Percentiles rank a stretch among this genome's conserved stretches.
These are phyloP conservation scores for Oophaga sylvatica DNA, from an alignment of 2,797 vertebrate genomes.

Conservation along the genomic window DNA sequence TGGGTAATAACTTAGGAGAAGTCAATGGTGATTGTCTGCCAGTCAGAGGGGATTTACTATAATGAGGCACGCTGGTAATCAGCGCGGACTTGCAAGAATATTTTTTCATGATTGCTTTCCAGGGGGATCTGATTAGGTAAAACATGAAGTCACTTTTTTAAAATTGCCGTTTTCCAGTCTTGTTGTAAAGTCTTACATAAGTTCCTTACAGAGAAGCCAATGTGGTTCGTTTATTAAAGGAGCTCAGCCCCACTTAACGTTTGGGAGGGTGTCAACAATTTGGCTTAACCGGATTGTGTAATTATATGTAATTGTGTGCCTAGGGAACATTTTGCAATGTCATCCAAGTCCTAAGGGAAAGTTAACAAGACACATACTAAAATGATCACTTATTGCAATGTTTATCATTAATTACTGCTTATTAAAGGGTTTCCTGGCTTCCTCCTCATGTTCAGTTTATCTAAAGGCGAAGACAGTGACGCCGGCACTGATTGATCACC, in stretches of 20 bases:
- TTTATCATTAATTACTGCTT: conserved; percentile 1
- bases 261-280: conserved; percentile 35
- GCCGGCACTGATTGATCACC: too few species aligned
- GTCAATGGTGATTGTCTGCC: conserved; percentile 63
- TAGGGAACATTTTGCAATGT: conserved; percentile 5
- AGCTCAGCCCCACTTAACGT: conserved; percentile 22
- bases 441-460: too few species aligned
- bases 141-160: conserved; percentile 45
- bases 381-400: conserved; percentile 14
- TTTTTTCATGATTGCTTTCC: conserved; percentile 66
- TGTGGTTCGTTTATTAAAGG: conserved; percentile 24
- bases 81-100: conserved; percentile 65
- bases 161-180: conserved; percentile 35
- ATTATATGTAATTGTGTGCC: conserved; percentile 43
- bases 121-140: conserved; percentile 65
- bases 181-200: conserved; percentile 14
- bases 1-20: conserved; percentile 65
- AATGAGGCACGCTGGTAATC: conserved; percentile 68
- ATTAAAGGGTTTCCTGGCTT: not conserved
- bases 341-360: not conserved
- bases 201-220: not conserved
- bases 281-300: not conserved
- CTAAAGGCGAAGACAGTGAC: too few species aligned
- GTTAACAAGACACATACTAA: conserved; percentile 13
- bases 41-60: conserved; percentile 67